Base-by-base conservation (phyloP, 1,140 invertebrate genomes). In the Latrodectus geometricus region DNA sequence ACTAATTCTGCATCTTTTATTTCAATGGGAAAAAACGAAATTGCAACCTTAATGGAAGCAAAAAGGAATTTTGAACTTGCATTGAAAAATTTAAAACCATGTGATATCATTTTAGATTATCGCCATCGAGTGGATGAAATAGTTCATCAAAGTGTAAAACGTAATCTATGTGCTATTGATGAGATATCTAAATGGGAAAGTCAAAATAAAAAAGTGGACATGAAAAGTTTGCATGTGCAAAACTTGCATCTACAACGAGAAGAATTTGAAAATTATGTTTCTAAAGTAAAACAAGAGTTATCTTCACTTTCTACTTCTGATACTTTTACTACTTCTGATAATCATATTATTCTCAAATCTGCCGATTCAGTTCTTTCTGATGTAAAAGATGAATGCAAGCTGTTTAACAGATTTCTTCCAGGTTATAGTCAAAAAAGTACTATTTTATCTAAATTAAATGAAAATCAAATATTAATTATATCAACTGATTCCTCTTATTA, bases 401-500 rank as follows among this genome's bases (percentile, higher is more conserved):
- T 86, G 48, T 86, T 86, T 72, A 48, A 56, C n/a, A 54, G 68
- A 78, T 54, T 65, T 61, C 74, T 86, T 20, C 83, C 83, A 20
- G 75, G 54, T 21, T 86, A 86, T 70, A 73, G 21, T 20, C 54
- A 48, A 17, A 86, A 86, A 86, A 14, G 50, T 14, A 11, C 35
- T 50, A 52, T 87, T 21, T 49, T 87, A 17, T 9, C 48, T 73
- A 21, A 9, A 23, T 23, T 87, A 14, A 11, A 35, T 15, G 54
- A 66, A 74, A 79, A 80, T 74, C 52, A 74, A 23, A 56, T 87
- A 12, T 73, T 68, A n/a, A 87, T 87, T 48, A 66, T 87, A 20
- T 69, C 48, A 65, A 9, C 76, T 21, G 85, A 87, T 80, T 9
- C 52, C 52, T 17, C 69, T 9, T 87, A 87, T 52, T 87, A 50